Percentiles rank a stretch among this genome's conserved stretches.
phyloP scores from a whole-genome alignment of 2,888 invertebrate species.

The Monopis laevigella region DNA sequence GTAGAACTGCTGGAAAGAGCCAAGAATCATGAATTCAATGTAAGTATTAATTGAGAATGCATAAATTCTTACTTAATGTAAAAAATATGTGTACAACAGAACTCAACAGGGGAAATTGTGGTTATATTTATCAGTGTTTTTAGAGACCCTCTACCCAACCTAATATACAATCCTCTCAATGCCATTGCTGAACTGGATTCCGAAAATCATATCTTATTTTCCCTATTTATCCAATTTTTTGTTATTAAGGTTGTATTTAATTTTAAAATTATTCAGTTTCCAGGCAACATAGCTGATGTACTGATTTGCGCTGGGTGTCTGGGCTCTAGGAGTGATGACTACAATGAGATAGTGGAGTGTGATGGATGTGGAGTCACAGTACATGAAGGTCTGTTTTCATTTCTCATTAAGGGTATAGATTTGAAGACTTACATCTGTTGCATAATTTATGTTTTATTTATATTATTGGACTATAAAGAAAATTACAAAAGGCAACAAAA shows the following conservation, averaged over 20 bases:
- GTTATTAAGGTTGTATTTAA: neutral
- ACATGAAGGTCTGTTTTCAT: slow-evolving; percentile 78
- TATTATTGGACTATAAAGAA: too few species aligned
- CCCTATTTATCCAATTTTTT: slow-evolving; percentile 6
- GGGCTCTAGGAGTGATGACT: slow-evolving; percentile 90
- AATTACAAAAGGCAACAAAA: too few species aligned
- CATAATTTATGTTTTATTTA: too few species aligned
- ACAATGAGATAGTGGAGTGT: slow-evolving; percentile 97
- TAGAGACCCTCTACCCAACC: too few species aligned
- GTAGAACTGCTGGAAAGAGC: slow-evolving; percentile 48
- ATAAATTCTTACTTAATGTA: too few species aligned
- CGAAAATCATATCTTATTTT: too few species aligned
- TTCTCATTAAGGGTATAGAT: neutral
- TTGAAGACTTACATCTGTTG: neutral
- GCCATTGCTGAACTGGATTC: too few species aligned
- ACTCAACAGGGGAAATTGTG: too few species aligned
- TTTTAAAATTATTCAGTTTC: slow-evolving; percentile 39
- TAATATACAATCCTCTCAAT: too few species aligned
- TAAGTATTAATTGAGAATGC: slow-evolving; percentile 20
- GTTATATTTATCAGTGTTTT: too few species aligned
- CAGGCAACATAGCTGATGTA: slow-evolving; percentile 70
- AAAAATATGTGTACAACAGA: too few species aligned
- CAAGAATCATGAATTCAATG: slow-evolving; percentile 55
- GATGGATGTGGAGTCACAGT: slow-evolving; percentile 96
- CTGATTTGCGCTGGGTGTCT: slow-evolving; percentile 93